Evolutionary conservation across 1,140 invertebrate genomes (phyloP).

Genomic region (Macrobrachium rosenbergii): DNA sequence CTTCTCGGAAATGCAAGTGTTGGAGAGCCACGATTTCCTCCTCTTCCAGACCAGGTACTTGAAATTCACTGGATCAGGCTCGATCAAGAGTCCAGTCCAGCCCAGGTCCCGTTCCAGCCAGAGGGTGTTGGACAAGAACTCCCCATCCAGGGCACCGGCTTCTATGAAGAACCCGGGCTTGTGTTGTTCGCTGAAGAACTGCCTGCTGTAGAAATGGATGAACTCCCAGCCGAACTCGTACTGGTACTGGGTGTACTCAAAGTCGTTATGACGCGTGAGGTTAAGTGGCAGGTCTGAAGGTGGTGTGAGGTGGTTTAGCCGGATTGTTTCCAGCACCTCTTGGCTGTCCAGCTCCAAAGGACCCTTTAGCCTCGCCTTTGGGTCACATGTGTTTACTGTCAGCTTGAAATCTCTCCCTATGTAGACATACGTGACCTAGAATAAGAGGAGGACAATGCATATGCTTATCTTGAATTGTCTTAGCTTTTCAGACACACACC

Average conservation of each 20-base stretch:
- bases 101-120: constrained; percentile 67
- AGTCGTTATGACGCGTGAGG: constrained; percentile 12
- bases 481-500: too few species aligned
- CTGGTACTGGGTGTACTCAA: neutral
- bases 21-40: constrained; percentile 54
- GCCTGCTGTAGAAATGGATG: constrained; percentile 37
- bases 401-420: neutral
- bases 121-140: constrained; percentile 69
- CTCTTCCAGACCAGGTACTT: constrained; percentile 64
- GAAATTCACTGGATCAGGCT: constrained; percentile 68
- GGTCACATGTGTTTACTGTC: neutral
- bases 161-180: constrained; percentile 69
- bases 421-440: too few species aligned
- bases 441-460: too few species aligned
- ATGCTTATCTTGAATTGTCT: too few species aligned
- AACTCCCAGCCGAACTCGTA: constrained; percentile 45
- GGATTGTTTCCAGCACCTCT: neutral
- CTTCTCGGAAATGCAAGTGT: constrained; percentile 67
- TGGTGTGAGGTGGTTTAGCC: constrained; percentile 26
- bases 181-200: constrained; percentile 48
- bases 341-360: constrained; percentile 1
- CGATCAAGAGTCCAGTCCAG: constrained; percentile 70
- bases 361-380: neutral
- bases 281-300: constrained; percentile 54
- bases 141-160: constrained; percentile 70